Evolutionary conservation across 2,113 vertebrate genomes (phyloP), one percentile per base, ranked within the genome.

Genomic region (Callaeas wilsoni): DNA sequence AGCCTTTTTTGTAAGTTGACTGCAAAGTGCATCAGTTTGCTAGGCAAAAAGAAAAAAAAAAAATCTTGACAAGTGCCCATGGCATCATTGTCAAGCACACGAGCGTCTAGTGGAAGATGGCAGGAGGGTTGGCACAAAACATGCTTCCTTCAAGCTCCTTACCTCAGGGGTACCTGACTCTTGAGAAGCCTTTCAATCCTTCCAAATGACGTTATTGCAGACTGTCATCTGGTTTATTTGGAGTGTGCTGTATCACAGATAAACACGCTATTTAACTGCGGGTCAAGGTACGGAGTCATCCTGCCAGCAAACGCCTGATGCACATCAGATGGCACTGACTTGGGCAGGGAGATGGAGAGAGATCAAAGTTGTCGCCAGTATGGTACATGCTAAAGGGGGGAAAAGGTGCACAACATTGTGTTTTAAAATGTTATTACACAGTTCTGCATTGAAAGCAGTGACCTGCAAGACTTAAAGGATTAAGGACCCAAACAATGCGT

Each of bases 1-100:
- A 98, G 98, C 97, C 98, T 98, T 98, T 98, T 98, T 98, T 98
- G 97, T 98, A 98, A 97, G 96, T 97, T 97, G 98, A 97, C 98
- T 98, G 97, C 96, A 98, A 98, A 98, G 97, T 98, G 96, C 97
- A 98, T 98, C 97, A 59, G 96, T 98, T 98, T 97, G 94, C 97
- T 94, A 94, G 94, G 85, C 93, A 94, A 68, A 87, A 89, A 86
- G n/a, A 17, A 37, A 94, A 93, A 94, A 77, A 93, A 96, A 90
- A 84, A 90, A 41, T 52, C 94, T 96, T 97, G 97, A 98, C 94
- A 97, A 97, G 97, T 94, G 97, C 97, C 97, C 80, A 78, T 97
- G 98, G 98, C 93, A 60, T 96, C 95, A 56, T 95, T 94, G 96
- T 97, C 97, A 97, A 82, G 79, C 93, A 93, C 92, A 75, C 12